Evolutionary conservation across 1,140 invertebrate genomes (phyloP).

Genomic region (Bombus cullumanus): DNA sequence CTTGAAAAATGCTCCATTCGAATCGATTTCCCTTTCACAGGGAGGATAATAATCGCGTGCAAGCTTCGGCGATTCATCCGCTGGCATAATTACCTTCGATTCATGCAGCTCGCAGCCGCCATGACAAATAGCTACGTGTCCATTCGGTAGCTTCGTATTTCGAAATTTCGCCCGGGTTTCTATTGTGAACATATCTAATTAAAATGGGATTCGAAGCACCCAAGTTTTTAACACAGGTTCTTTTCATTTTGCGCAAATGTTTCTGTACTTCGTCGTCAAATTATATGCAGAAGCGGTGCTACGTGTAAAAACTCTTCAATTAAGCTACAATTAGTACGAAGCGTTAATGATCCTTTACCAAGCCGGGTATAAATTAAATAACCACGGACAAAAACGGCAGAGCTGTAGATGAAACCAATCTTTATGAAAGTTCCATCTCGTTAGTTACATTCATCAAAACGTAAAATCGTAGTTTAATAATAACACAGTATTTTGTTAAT

Average conservation of each 20-base stretch:
- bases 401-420: no score
- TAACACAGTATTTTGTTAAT: no score
- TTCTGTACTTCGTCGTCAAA: not conserved
- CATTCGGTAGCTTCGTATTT: not conserved
- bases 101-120: not conserved
- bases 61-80: not conserved
- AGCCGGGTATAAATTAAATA: not conserved
- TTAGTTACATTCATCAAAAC: no score
- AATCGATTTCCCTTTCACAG: slow-evolving; percentile 15
- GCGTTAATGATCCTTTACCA: not conserved
- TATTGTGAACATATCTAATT: not conserved
- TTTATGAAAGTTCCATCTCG: no score
- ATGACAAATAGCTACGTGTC: not conserved
- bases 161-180: not conserved
- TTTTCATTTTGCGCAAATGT: not conserved
- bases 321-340: not conserved
- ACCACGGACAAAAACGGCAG: not conserved
- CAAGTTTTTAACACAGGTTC: not conserved
- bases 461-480: no score
- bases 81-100: not conserved
- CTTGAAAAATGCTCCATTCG: slow-evolving; percentile 6
- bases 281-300: not conserved
- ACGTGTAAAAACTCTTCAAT: not conserved
- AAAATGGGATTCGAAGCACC: not conserved
- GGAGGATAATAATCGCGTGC: slow-evolving; percentile 39